Conservation (phyloP, 2,888 invertebrate genomes). For the Brachypterus glaber region DNA sequence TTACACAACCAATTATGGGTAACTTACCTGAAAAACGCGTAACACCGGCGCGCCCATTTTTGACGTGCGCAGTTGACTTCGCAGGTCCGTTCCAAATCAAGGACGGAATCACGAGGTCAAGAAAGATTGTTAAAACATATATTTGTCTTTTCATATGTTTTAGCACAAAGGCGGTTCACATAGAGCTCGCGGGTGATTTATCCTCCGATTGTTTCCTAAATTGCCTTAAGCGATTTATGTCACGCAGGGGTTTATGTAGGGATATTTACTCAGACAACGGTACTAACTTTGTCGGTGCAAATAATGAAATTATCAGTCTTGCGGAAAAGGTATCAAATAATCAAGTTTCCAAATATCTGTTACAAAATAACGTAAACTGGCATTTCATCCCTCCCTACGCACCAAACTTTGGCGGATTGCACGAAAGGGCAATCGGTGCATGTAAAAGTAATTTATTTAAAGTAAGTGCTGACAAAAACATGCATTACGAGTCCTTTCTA, state of each 20-base stretch:
- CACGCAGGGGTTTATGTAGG: no score
- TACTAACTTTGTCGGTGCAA: conserved; percentile 15
- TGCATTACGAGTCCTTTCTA: conserved; percentile 25
- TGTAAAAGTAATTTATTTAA: conserved; percentile 25
- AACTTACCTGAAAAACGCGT: conserved; percentile 15
- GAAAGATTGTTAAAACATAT: conserved; percentile 12
- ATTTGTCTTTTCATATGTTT: conserved; percentile 15
- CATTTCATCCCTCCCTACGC: conserved; percentile 26
- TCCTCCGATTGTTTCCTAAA: conserved; percentile 12
- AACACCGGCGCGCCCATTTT: conserved; percentile 13
- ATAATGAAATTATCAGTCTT: no score
- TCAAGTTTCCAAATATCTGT: not conserved
- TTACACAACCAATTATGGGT: conserved; percentile 14
- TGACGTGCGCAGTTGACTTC: conserved; percentile 19
- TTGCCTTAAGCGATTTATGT: conserved; percentile 15
- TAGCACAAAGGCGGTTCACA: no score
- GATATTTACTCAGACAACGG: conserved; percentile 15
- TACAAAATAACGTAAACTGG: conserved; percentile 21
- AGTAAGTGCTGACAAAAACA: conserved; percentile 16
- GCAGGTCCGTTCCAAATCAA: conserved; percentile 18
- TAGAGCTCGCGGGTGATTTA: conserved; percentile 13
- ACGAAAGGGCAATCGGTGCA: conserved; percentile 19
- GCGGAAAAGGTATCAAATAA: conserved; percentile 7
- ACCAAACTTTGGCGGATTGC: conserved; percentile 24
- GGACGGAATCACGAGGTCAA: conserved; percentile 10